phyloP scores from a whole-genome alignment of 2,797 vertebrate genomes.

The Lepidocolaptes lacrymiger region DNA sequence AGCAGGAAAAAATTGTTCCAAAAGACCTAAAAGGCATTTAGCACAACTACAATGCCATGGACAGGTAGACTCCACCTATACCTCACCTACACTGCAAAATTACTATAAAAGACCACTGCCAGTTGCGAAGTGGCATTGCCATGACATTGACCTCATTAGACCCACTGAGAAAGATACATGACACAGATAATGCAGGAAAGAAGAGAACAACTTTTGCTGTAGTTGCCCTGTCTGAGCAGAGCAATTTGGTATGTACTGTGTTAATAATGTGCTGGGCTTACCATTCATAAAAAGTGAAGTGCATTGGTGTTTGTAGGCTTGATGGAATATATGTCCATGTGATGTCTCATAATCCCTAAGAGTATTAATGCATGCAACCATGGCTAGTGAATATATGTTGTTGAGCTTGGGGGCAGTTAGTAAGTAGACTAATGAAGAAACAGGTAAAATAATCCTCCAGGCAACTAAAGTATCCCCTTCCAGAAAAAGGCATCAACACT shows the following conservation, averaged over 20 bases:
- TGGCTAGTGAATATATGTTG: not conserved
- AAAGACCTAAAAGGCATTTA: not conserved
- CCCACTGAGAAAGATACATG: not conserved
- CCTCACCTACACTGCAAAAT: not conserved
- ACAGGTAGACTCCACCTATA: not conserved
- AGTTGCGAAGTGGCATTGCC: not conserved
- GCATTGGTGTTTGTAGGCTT: not conserved
- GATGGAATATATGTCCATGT: not conserved
- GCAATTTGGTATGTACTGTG: not conserved
- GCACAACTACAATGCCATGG: not conserved
- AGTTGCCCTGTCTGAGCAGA: not conserved
- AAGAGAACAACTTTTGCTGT: not conserved
- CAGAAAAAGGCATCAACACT: not conserved
- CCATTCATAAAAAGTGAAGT: not conserved
- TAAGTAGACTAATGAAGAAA: not conserved
- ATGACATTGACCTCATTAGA: not conserved
- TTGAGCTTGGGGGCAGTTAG: not conserved
- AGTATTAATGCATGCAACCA: not conserved
- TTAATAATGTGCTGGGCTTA: not conserved
- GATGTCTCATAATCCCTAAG: not conserved
- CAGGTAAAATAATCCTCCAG: not conserved
- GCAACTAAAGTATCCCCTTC: accelerated
- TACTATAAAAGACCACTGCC: not conserved
- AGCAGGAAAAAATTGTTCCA: not conserved
- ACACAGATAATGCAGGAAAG: not conserved